phyloP scores from a whole-genome alignment of 2,797 vertebrate genomes.

The Danio kyathit region DNA sequence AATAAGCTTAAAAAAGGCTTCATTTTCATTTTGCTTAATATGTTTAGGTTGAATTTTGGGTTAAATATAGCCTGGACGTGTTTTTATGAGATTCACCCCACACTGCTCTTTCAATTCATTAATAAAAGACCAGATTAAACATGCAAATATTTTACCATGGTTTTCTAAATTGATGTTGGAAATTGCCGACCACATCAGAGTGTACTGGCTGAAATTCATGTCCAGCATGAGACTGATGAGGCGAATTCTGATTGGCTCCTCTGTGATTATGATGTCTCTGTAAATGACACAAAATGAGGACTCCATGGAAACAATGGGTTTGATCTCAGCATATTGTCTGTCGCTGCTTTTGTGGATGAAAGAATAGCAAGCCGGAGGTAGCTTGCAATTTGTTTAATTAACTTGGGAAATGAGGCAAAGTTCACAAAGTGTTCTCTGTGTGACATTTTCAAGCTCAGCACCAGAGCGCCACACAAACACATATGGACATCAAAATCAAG shows the following conservation, averaged over 20 bases:
- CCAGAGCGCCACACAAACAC: background rate
- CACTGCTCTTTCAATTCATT: background rate
- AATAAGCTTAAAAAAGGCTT: background rate
- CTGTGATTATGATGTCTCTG: conserved; percentile 46
- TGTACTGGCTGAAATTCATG: background rate
- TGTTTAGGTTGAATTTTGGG: background rate
- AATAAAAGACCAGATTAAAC: background rate
- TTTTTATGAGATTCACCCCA: background rate
- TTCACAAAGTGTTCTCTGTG: conserved; percentile 11
- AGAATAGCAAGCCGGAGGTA: conserved; percentile 22
- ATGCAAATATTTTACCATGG: background rate
- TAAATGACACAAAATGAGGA: conserved; percentile 43
- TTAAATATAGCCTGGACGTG: background rate
- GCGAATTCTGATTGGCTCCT: conserved; percentile 29
- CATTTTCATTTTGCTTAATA: background rate
- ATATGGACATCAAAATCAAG: background rate
- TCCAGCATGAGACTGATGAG: conserved; percentile 18
- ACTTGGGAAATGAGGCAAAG: conserved; percentile 32
- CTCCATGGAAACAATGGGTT: conserved; percentile 47
- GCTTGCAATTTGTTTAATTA: conserved; percentile 45
- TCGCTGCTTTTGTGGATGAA: conserved; percentile 24
- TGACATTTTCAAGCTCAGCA: conserved; percentile 20
- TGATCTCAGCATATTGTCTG: conserved; percentile 37
- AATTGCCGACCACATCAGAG: background rate
- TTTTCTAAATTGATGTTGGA: background rate